Evolutionary conservation across 2,797 vertebrate species (phyloP), one percentile per base, ranked within the genome.

Genomic region (Catamblyrhynchus diadema): DNA sequence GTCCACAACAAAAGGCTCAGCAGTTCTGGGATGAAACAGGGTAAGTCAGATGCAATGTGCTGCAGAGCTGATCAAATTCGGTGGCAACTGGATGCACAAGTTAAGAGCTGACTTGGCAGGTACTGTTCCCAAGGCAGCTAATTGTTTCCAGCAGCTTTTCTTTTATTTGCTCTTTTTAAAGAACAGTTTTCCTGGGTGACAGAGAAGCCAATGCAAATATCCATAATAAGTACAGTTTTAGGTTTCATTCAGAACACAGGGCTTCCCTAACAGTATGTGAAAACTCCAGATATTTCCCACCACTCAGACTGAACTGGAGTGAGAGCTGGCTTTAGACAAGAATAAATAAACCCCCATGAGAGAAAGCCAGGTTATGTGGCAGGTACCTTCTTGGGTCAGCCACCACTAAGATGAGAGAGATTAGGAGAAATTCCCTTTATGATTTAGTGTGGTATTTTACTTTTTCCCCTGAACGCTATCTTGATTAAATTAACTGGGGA

Each of bases 401-500:
- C 69, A 86, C 66, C 16, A 64, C 71, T 96, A 84, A 95, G 66
- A 84, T 27, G 32, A 93, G 81, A 92, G 74, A 94, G 81, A 97
- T 95, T 95, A 96, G 62, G 83, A 96, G 92, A 96, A 96, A 96
- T 96, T 95, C 85, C 75, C 96, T 96, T 96, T 95, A 75, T 89
- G 72, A 96, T 91, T 94, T 92, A 88, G 71, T 47, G 67, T 75
- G 53, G 25, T 77, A 59, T 80, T 90, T 42, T 93, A 41, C 71
- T 94, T 97, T 81, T 57, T 95, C 20, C 23, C 79, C 50, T 44
- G 50, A 95, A 95, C 78, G 56, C 35, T 95, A 94, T 56, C 72
- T 93, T 6, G 4, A 93, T 94, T 97, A 96, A 96, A 97, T 97
- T 93, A 97, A 93, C 90, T 48, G n/a, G 78, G 85, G 81, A 93